Percentiles rank a stretch among this genome's conserved stretches.
Evolutionary conservation across 2,888 invertebrate genomes (phyloP).

Genomic region (Stratiomys singularior): DNA sequence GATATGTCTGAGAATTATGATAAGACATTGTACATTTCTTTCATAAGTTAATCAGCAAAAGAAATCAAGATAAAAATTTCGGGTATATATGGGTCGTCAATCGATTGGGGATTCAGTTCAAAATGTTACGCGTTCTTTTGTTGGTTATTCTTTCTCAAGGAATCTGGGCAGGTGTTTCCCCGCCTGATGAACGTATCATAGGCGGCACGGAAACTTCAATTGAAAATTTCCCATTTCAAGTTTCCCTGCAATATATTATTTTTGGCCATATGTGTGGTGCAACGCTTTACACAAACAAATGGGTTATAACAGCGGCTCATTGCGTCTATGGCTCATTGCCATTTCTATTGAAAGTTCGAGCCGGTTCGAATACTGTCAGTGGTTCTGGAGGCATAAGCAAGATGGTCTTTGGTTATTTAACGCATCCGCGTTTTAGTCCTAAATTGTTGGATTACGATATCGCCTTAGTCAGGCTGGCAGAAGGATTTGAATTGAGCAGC

Average conservation of each 20-base stretch:
- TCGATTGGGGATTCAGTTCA: not conserved
- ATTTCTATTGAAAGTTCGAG: too few relatives aligned
- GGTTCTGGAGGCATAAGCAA: constrained; percentile 51
- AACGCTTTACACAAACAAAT: constrained; percentile 65
- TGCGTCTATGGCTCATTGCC: constrained; percentile 66
- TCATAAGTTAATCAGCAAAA: too few relatives aligned
- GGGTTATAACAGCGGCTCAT: constrained; percentile 68
- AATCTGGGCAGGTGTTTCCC: not conserved
- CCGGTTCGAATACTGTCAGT: constrained; percentile 65
- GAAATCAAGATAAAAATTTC: too few relatives aligned
- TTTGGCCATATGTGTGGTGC: constrained; percentile 68
- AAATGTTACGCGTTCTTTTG: constrained; percentile 18
- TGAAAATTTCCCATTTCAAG: constrained; percentile 44
- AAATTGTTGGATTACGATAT: constrained; percentile 68
- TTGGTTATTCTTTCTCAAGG: not conserved
- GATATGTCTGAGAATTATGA: too few relatives aligned
- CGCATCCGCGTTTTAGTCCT: constrained; percentile 66
- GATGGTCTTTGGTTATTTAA: constrained; percentile 62
- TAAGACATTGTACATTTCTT: too few relatives aligned
- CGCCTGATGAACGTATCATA: constrained; percentile 47
- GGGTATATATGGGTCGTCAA: not conserved
- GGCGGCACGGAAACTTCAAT: constrained; percentile 47
- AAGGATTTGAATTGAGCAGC: constrained; percentile 18
- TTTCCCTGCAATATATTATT: constrained; percentile 49
- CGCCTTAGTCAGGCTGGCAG: constrained; percentile 63